A percentile compares a stretch with the other conserved stretches of the same genome.
Conservation (phyloP, 2,113 vertebrate species). For the Odobenus rosmarus region DNA sequence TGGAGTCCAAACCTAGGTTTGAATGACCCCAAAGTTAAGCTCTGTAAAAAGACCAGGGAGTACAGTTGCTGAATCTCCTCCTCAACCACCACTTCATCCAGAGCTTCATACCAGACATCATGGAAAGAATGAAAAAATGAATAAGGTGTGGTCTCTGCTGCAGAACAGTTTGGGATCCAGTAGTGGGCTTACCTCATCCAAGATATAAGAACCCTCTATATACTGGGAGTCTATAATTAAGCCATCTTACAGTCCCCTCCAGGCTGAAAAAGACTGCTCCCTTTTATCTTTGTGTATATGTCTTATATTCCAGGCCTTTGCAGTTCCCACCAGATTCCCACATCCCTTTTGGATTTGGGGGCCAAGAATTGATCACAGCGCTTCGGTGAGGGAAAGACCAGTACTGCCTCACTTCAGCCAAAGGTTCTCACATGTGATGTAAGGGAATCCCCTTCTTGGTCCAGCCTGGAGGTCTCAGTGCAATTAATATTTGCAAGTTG, state of each 20-base stretch:
- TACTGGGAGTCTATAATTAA: constrained; percentile 13
- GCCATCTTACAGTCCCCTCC: background rate
- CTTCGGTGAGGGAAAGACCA: constrained; percentile 39
- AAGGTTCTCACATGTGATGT: constrained; percentile 1
- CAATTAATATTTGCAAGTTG: constrained; percentile 60
- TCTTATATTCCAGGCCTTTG: constrained; percentile 32
- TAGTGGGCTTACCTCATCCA: background rate
- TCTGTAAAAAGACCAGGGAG: background rate
- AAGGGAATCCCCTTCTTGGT: constrained; percentile 45
- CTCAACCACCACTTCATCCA: background rate
- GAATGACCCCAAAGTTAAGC: background rate
- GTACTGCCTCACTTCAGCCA: background rate
- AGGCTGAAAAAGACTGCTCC: background rate
- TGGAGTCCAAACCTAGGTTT: constrained; percentile 4
- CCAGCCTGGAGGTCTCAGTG: constrained; percentile 39
- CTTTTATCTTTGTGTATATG: constrained; percentile 30
- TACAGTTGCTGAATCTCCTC: background rate
- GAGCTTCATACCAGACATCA: background rate
- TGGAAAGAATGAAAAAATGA: constrained; percentile 25
- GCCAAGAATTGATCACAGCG: constrained; percentile 57
- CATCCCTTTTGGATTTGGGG: constrained; percentile 40
- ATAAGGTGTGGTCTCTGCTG: background rate
- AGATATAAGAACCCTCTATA: background rate
- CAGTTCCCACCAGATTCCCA: constrained; percentile 43
- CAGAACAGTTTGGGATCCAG: background rate